Base-by-base conservation (phyloP, 2,888 invertebrate genomes). In the Siphonodentalium dalli region DNA sequence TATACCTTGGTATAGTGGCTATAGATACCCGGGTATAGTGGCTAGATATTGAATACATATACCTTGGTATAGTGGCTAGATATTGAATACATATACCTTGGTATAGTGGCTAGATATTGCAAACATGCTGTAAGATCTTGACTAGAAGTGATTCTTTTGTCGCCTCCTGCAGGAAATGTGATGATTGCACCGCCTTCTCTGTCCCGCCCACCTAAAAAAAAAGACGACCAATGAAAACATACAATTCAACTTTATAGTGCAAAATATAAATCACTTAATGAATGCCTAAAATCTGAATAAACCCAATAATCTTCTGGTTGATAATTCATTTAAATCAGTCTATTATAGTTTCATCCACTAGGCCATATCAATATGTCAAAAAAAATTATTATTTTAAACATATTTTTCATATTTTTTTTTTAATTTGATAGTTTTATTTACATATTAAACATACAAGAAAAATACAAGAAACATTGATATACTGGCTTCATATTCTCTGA, bases 31-130 rank as follows among this genome's bases (percentile, higher is more conserved):
- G n/a, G n/a, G 8, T 34, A 34, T 34, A 15, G n/a, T 9, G 1
- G 34, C n/a, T 15, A 15, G 34, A n/a, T n/a, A 39, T n/a, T n/a
- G 13, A n/a, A 20, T 39, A 8, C 7, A 20, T 20, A 20, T 39
- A 6, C n/a, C 2, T 39, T 39, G 9, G 7, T 20, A n/a, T 18
- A 39, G 7, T 20, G 7, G n/a, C 23, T 18, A 20, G n/a, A 20
- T 39, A 39, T 20, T n/a, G 8, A 39, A n/a, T 18, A 11, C 13
- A 81, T 84, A 83, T 83, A 93, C 93, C 90, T 90, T 66, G 96
- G 95, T 83, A 97, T 93, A 80, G 90, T 89, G 82, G 92, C 89
- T 70, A 97, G 88, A 84, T 97, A 97, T 78, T 91, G 90, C 64
- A 97, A 85, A 72, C 96, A 87, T 39, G 92, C 88, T 69, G 91